A percentile compares a stretch with the other conserved stretches of the same genome.
These are phyloP conservation scores for Apamea crenata DNA, from an alignment of 2,888 invertebrate species.

Conservation along the genomic window DNA sequence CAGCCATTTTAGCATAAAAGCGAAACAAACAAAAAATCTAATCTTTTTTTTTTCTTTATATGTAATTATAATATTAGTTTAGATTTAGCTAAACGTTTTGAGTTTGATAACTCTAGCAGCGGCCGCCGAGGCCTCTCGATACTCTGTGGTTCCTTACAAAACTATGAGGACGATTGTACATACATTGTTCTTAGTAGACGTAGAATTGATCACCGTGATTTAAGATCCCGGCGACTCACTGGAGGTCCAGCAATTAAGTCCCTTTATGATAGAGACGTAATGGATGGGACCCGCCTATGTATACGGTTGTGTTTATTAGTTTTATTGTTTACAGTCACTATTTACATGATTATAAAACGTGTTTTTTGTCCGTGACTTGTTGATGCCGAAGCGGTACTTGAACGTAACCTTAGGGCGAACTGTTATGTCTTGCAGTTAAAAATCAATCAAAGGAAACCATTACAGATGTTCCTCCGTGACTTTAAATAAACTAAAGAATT, in stretches of 20 bases:
- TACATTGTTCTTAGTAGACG: conserved; percentile 63
- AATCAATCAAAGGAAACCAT: conserved; percentile 6
- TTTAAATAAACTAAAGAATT: background rate
- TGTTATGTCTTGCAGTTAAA: conserved; percentile 17
- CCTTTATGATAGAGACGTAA: conserved; percentile 52
- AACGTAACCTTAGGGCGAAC: background rate
- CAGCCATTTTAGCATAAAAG: too few species aligned
- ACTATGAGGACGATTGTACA: conserved; percentile 65
- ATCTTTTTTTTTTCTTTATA: too few species aligned
- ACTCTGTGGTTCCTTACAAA: conserved; percentile 61
- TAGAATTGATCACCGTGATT: conserved; percentile 65
- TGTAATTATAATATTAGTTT: too few species aligned
- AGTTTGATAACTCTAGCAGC: background rate
- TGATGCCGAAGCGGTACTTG: conserved; percentile 15
- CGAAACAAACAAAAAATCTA: too few species aligned
- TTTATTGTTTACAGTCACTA: conserved; percentile 35
- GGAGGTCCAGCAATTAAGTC: conserved; percentile 63
- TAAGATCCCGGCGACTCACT: conserved; percentile 45
- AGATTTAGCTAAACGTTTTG: too few species aligned
- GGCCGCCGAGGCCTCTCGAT: background rate
- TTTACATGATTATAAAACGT: conserved; percentile 43
- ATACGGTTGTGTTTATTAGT: conserved; percentile 46
- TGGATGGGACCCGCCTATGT: conserved; percentile 51
- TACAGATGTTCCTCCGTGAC: background rate
- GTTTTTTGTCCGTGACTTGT: conserved; percentile 40